phyloP scores from a whole-genome alignment of 2,113 vertebrate species.

The Apodemus speciosus region DNA sequence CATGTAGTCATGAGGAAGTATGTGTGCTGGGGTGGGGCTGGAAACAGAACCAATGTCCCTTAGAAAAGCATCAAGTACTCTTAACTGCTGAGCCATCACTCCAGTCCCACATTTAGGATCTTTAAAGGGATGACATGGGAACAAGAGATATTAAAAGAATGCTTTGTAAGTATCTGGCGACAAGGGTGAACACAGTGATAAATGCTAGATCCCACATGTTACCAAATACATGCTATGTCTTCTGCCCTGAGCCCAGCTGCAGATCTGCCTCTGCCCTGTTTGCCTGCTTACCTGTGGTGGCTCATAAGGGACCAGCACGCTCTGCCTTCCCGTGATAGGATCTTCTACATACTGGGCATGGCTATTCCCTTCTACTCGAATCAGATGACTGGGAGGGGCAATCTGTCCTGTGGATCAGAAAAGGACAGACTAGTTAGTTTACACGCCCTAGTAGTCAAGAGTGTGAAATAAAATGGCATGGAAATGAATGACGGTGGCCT shows the following conservation, averaged over 20 bases:
- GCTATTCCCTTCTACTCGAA: constrained; percentile 98
- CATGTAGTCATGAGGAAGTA: too few relatives aligned
- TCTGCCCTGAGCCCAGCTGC: neutral
- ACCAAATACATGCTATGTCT: neutral
- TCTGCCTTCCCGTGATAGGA: constrained; percentile 97
- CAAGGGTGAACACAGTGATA: neutral
- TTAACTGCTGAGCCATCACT: neutral
- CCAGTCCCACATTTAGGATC: neutral
- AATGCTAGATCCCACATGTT: neutral
- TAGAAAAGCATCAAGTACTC: neutral
- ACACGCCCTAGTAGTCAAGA: neutral
- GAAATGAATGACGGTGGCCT: neutral
- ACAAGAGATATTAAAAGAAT: neutral
- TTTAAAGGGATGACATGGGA: neutral
- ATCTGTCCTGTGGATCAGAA: constrained; percentile 91
- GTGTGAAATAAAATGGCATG: neutral
- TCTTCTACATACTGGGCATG: constrained; percentile 99
- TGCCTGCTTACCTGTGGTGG: constrained; percentile 92
- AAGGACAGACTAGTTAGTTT: constrained; percentile 25
- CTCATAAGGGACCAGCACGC: constrained; percentile 97
- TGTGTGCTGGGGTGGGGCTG: neutral
- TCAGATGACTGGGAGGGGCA: constrained; percentile 97
- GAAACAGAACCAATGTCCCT: neutral
- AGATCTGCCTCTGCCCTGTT: neutral
- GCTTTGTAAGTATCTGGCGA: neutral